A percentile compares a stretch with the other conserved stretches of the same genome.
phyloP scores from a whole-genome alignment of 2,113 vertebrate genomes.

The Engraulis encrasicolus region DNA sequence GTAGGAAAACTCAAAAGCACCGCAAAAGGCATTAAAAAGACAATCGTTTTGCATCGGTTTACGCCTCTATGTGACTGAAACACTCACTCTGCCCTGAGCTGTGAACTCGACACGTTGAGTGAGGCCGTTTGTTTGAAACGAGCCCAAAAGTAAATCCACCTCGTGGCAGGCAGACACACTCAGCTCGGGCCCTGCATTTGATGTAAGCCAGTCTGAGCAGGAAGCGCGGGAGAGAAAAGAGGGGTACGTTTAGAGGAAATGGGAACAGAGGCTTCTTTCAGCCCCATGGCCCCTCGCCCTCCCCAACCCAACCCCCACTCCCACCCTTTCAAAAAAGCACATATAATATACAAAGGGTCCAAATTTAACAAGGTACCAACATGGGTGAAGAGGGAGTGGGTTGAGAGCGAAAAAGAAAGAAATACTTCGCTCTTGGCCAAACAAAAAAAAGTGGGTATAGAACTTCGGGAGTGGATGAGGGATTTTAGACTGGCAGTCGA shows the following conservation, averaged over 20 bases:
- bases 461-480: neutral
- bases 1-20: neutral
- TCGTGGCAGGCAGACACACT: constrained; percentile 65
- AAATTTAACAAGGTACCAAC: constrained; percentile 22
- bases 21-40: neutral
- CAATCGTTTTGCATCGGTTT: neutral
- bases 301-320: constrained; percentile 31
- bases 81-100: neutral
- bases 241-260: constrained; percentile 71
- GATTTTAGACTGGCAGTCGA: neutral
- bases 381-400: neutral
- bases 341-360: constrained; percentile 13
- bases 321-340: neutral
- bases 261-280: constrained; percentile 73
- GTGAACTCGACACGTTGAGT: neutral
- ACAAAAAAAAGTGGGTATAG: neutral
- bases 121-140: constrained; percentile 74
- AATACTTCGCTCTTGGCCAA: neutral
- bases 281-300: constrained; percentile 57
- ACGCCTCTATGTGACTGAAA: neutral
- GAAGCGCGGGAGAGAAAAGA: constrained; percentile 54
- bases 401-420: neutral
- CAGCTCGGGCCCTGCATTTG: constrained; percentile 69
- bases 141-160: constrained; percentile 71
- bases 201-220: constrained; percentile 69